Evolutionary conservation across 2,797 vertebrate species (phyloP), one percentile per base, ranked within the genome.

Genomic region (Chromobotia macracanthus): DNA sequence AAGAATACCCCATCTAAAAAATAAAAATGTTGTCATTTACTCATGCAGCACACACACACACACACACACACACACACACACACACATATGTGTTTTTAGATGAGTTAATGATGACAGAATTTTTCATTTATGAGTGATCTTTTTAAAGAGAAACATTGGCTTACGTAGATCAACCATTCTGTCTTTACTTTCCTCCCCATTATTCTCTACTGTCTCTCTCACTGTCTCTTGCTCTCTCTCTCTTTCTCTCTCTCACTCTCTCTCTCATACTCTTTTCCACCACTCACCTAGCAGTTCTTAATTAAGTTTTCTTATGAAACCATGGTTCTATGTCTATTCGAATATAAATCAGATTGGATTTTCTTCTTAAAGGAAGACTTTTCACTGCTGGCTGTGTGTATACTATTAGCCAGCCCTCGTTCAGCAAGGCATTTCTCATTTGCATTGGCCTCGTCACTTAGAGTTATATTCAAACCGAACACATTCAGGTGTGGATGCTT

Each of bases 311-410:
- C 70, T 58, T 44, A 69, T 72, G 67, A 71, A 86, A 83, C 86
- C 71, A 69, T 60, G 81, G 80, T 86, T 84, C 87, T 81, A 78
- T 89, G 89, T 91, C 87, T 38, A 89, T 89, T 86, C 88, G 83
- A 90, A 91, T 88, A 86, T 74, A 83, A 92, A 89, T 91, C 68
- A 86, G 84, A 83, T 77, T 79, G 61, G 48, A 58, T 71, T 53
- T 82, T 80, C 77, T 87, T 85, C 60, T 82, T 53, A n/a, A 61
- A 71, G 67, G 71, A 31, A 83, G 82, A 86, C 85, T 31, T 76
- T 83, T 88, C 83, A 83, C 68, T 77, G 84, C 55, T 66, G 31
- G 48, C 35, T 73, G 23, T 70, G 64, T 79, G n/a, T 85, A 66
- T 84, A 79, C 69, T 68, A 68, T 74, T 63, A 79, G 56, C 35